Evolutionary conservation across 2,888 invertebrate genomes (phyloP), one percentile per base, ranked within the genome.

Genomic region (Halictus quadricinctus): DNA sequence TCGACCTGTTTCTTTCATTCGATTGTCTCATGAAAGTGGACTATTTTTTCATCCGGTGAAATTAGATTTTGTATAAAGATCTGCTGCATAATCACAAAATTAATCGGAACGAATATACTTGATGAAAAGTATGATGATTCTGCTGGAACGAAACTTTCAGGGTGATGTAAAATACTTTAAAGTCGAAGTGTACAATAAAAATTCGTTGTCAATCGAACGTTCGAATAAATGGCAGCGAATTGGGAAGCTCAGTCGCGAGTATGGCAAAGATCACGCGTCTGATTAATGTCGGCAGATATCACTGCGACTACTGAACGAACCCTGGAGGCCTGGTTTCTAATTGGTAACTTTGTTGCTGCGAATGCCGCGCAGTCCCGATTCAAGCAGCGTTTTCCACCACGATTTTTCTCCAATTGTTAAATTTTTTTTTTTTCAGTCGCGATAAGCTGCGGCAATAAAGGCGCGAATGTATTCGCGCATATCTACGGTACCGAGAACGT

Each of bases 201-300:
- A 46, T 46, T 13, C 46, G 12, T 46, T 46, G 46, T 46, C 46
- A 46, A 46, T 81, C 79, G 76, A 60, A 25, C 72, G 72, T 74
- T 15, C 54, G 36, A 13, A 80, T 77, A n/a, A 64, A 76, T 74
- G 79, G 76, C 84, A 80, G 58, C 50, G 80, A 73, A 84, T 84
- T 77, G 83, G 72, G 76, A 78, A 83, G 84, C 76, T 36, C 58
- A 46, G 54, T 41, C 8, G 36, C 36, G 36, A 21, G 69, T 10
- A 21, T n/a, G 5, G 75, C 29, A 64, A 64, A 58, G 12, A 60
- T 60, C 64, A 48, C n/a, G 58, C 81, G 85, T 80, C 85, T 85
- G 84, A 84, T 84, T 84, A 84, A 84, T 84, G 84, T n/a, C 76
- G 72, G 76, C 58, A 84, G 84, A 79, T 84, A 84, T 79, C 84